Evolutionary conservation across 2,888 invertebrate species (phyloP), one percentile per base, ranked within the genome.

Genomic region (Dryobota labecula): DNA sequence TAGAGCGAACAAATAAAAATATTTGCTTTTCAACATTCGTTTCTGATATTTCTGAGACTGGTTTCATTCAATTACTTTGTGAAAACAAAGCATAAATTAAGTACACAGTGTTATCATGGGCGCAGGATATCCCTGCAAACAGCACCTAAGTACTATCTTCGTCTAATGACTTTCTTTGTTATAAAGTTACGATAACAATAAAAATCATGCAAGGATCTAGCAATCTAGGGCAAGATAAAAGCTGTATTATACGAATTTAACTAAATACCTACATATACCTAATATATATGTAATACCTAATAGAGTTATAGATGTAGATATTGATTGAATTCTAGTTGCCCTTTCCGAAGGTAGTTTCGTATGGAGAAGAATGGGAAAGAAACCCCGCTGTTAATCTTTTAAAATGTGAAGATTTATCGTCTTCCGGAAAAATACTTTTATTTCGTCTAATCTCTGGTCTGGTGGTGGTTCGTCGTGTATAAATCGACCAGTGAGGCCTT

Each of bases 201-300:
- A 3, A 33, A n/a, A 60, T 47, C 20, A 43, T 36, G 13, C 27
- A 62, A 8, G n/a, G 20, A 62, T 71, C 15, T 51, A 64, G 24
- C 6, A 41, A 54, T 70, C 33, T 78, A 62, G 61, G 33, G 36
- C 43, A 53, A 41, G 33, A 61, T 54, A 73, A 60, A 63, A 18
- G 7, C 36, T 9, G 58, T 58, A 33, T 47, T 24, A 13, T 65
- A 77, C 67, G 80, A 79, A 83, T 83, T 84, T 79, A 80, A 43
- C 30, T 11, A 5, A 20, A 20, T 9, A 54, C 33, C 36, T 36
- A 36, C 36, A 36, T 1, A 33, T 33, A 33, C 33, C 33, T 33
- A n/a, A n/a, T n/a, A n/a, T n/a, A n/a, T n/a, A n/a, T n/a, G n/a
- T n/a, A n/a, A n/a, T n/a, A n/a, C n/a, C n/a, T n/a, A n/a, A n/a